Conservation (phyloP, 2,113 vertebrate species). For the Pandion haliaetus region DNA sequence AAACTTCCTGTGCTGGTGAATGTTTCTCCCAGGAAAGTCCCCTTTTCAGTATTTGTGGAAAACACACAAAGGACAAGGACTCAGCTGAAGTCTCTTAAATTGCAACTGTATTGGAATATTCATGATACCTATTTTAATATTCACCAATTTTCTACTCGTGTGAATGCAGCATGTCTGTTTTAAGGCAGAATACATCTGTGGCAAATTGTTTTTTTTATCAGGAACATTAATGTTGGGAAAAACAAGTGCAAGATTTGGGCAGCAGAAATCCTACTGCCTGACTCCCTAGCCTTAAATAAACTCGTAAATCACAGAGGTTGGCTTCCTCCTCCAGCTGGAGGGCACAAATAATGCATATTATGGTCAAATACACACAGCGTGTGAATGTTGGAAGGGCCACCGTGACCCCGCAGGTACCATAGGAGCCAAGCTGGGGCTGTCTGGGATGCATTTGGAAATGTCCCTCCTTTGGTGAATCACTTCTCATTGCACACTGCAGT, state of each 20-base stretch:
- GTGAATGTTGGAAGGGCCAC: neutral
- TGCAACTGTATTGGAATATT: neutral
- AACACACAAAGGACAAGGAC: conserved; percentile 24
- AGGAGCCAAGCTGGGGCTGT: neutral
- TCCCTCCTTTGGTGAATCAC: neutral
- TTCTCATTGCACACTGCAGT: neutral
- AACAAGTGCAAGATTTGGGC: neutral
- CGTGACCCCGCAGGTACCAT: accelerated
- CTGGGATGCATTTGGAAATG: accelerated
- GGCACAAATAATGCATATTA: neutral
- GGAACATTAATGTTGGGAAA: neutral
- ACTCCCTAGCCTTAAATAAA: neutral
- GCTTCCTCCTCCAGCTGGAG: neutral
- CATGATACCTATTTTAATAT: neutral
- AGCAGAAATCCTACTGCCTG: neutral
- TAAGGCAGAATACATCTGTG: neutral
- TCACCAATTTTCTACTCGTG: neutral
- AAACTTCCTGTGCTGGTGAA: neutral
- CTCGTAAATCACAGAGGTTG: accelerated
- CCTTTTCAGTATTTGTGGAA: conserved; percentile 11
- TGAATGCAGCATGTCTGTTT: neutral
- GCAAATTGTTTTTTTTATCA: neutral
- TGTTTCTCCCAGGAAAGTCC: neutral
- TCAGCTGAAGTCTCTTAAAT: conserved; percentile 13
- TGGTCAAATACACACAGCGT: neutral